phyloP scores from a whole-genome alignment of 2,797 vertebrate genomes.

The Argyrosomus regius region DNA sequence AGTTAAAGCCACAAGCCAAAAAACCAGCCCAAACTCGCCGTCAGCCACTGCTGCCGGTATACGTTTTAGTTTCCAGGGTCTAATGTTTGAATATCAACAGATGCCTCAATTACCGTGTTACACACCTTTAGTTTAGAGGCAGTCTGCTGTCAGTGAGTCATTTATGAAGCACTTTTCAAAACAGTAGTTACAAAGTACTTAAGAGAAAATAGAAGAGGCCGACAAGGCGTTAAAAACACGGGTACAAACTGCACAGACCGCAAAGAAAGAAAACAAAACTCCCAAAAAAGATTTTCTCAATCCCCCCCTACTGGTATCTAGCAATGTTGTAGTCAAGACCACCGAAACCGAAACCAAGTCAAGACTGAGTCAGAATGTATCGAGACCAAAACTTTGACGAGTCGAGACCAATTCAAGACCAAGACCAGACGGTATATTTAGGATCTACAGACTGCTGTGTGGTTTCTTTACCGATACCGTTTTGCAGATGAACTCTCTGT shows the following conservation, averaged over 20 bases:
- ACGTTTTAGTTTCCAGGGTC: slow-evolving; percentile 21
- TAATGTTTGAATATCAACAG: slow-evolving; percentile 50
- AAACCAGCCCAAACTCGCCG: slow-evolving; percentile 45
- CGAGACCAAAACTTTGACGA: no score
- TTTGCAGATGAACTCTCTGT: no score
- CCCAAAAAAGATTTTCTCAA: no score
- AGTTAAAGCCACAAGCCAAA: slow-evolving; percentile 32
- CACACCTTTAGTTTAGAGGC: slow-evolving; percentile 20
- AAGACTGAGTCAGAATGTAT: no score
- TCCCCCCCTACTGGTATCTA: no score
- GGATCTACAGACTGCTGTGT: no score
- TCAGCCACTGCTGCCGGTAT: slow-evolving; percentile 13
- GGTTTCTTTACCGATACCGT: no score
- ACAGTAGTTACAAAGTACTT: slow-evolving; percentile 36
- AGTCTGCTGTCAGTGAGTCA: slow-evolving; percentile 52
- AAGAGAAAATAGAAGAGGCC: not conserved
- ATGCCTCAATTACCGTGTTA: slow-evolving; percentile 18
- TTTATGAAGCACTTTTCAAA: slow-evolving; percentile 34
- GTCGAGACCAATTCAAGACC: no score
- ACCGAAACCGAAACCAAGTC: no score
- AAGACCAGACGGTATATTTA: no score
- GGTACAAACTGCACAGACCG: slow-evolving; percentile 13
- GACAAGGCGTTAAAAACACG: not conserved
- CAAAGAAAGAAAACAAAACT: not conserved
- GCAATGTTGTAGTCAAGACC: no score